Percentiles rank a stretch among this genome's conserved stretches.
Conservation (phyloP, 2,888 invertebrate genomes). For the Microplitis deprimator region DNA sequence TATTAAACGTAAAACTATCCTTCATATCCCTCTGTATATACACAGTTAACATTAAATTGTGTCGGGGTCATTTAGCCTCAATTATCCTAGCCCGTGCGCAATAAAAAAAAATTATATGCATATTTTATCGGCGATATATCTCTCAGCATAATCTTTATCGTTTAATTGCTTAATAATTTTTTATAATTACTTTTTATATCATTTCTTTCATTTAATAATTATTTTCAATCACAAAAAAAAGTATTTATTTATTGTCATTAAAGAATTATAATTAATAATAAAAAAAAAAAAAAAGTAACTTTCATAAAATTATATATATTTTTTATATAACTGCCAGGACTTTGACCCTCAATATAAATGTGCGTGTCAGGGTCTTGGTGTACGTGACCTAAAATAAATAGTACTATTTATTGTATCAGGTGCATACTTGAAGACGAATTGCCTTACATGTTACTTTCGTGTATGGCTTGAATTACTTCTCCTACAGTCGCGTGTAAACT, state of each 20-base stretch:
- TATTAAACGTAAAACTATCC: conserved; percentile 36
- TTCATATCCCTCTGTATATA: conserved; percentile 36
- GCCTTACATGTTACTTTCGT: conserved; percentile 40
- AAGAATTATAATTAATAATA: not conserved
- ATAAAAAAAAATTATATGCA: not conserved
- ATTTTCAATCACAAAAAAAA: no score
- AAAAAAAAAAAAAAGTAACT: not conserved
- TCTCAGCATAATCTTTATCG: not conserved
- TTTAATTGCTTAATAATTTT: not conserved
- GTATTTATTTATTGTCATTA: not conserved
- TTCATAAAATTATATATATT: not conserved
- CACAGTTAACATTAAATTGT: conserved; percentile 51
- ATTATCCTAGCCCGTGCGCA: conserved; percentile 22
- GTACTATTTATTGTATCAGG: conserved; percentile 20
- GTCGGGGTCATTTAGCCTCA: conserved; percentile 45
- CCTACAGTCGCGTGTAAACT: not conserved
- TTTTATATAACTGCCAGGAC: conserved; percentile 7
- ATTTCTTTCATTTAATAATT: no score
- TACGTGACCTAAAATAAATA: conserved; percentile 30
- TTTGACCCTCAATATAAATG: conserved; percentile 3
- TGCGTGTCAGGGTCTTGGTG: not conserved
- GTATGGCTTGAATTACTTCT: conserved; percentile 27
- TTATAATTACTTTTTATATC: not conserved
- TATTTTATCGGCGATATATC: not conserved
- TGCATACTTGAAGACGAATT: conserved; percentile 33